Base-by-base conservation (phyloP, 2,113 vertebrate species). In the Saccopteryx bilineata region DNA sequence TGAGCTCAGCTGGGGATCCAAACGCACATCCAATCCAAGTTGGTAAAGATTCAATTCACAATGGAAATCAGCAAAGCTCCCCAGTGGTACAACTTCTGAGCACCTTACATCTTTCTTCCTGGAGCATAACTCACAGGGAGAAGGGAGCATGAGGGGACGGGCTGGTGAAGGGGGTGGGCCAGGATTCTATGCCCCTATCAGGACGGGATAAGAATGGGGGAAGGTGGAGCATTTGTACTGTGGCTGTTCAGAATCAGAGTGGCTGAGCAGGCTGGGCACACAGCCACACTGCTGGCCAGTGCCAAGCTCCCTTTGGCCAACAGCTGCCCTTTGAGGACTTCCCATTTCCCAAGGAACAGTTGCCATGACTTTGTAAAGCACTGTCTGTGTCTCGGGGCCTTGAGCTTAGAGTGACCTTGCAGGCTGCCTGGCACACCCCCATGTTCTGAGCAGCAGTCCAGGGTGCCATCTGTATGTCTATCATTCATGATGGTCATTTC, bases 41-140 rank as follows among this genome's bases (percentile, higher is more conserved):
- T 96, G 18, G 8, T 31, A 80, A 81, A 74, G 31, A 5, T 92
- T 92, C 19, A 13, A 2, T 81, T 63, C n/a, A 68, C 9, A 52
- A 0, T 82, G 87, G 72, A 90, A 90, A 75, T 92, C 8, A 48
- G 52, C 33, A 63, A 5, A 90, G 58, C 50, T 68, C 7, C 65
- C 68, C 33, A 74, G 48, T 75, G 18, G 60, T 48, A 65, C 63
- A 92, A 39, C 61, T 31, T 95, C 80, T 74, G 85, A 92, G 19
- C 54, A 79, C 88, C 52, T 11, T 46, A 21, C 1, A 5, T 54
- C 26, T 91, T 93, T n/a, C 24, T 83, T 94, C 52, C 33, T n/a
- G 50, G 56, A 50, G 19, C 23, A 78, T n/a, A 26, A 66, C 13
- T 76, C 19, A 81, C n/a, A 56, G 46, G 52, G 14, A 84, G 80